Evolutionary conservation across 1,140 invertebrate species (phyloP).

Genomic region (Antheraea pernyi): DNA sequence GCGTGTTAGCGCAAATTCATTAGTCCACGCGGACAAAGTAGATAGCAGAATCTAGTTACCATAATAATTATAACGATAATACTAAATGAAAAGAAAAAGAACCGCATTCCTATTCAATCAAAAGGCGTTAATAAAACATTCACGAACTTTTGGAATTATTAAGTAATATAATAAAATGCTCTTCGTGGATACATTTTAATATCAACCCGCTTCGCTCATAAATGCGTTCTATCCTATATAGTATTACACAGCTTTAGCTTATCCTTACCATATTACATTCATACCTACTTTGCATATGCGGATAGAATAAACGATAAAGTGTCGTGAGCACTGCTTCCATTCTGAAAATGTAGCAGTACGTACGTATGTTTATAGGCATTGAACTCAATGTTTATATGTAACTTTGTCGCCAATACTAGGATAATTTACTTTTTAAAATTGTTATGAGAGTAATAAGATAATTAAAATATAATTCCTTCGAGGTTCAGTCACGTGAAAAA

Average conservation of each 20-base stretch:
- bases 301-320: slow-evolving; percentile 12
- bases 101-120: too few species aligned
- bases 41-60: too few species aligned
- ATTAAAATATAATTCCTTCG: too few species aligned
- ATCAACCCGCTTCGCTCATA: background rate
- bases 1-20: too few species aligned
- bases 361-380: background rate
- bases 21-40: too few species aligned
- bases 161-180: too few species aligned
- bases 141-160: too few species aligned
- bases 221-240: background rate
- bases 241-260: slow-evolving; percentile 15
- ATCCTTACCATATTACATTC: slow-evolving; percentile 13
- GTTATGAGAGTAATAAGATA: too few species aligned
- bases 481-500: too few species aligned
- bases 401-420: background rate
- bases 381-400: background rate
- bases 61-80: too few species aligned
- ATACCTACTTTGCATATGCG: slow-evolving; percentile 13
- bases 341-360: background rate
- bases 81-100: too few species aligned
- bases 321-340: background rate
- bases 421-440: background rate
- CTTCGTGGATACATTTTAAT: background rate
- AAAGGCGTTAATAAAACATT: too few species aligned